A percentile compares a stretch with the other conserved stretches of the same genome.
These are phyloP conservation scores for Polypedilum pembai DNA, from an alignment of 1,140 invertebrate species.

Conservation along the genomic window DNA sequence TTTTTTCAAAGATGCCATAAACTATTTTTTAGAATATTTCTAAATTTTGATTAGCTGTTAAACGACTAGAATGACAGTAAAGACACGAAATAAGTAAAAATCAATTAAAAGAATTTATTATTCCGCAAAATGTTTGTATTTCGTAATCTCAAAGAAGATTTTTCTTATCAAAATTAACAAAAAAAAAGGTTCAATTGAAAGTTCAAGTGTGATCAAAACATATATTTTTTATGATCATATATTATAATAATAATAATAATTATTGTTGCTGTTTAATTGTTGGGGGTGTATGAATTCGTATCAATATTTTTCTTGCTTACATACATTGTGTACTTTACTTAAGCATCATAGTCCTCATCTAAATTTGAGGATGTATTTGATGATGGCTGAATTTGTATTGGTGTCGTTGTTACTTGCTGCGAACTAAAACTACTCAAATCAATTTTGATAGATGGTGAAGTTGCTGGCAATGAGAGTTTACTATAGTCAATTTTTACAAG, in stretches of 20 bases:
- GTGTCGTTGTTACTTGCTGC: neutral
- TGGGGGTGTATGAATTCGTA: neutral
- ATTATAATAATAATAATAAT: neutral
- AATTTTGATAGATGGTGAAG: neutral
- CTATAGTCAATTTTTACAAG: slow-evolving; percentile 21
- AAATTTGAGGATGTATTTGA: neutral
- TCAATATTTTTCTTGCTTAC: neutral
- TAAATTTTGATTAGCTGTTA: neutral
- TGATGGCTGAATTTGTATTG: neutral
- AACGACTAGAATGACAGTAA: neutral
- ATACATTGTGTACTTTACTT: neutral
- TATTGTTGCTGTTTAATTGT: neutral
- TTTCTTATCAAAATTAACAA: slow-evolving; percentile 24
- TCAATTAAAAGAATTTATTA: neutral
- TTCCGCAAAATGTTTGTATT: slow-evolving; percentile 21
- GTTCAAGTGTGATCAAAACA: slow-evolving; percentile 3
- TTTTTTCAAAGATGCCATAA: neutral
- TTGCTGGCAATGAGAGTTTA: neutral
- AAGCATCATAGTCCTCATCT: slow-evolving; percentile 21
- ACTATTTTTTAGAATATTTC: neutral
- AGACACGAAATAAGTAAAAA: neutral
- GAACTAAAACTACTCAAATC: neutral
- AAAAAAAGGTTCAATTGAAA: neutral
- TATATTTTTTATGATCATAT: neutral
- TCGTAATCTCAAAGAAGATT: neutral